Percentiles rank a stretch among this genome's conserved stretches.
Evolutionary conservation across 2,888 invertebrate species (phyloP).

Genomic region (Eupithecia subumbrata): DNA sequence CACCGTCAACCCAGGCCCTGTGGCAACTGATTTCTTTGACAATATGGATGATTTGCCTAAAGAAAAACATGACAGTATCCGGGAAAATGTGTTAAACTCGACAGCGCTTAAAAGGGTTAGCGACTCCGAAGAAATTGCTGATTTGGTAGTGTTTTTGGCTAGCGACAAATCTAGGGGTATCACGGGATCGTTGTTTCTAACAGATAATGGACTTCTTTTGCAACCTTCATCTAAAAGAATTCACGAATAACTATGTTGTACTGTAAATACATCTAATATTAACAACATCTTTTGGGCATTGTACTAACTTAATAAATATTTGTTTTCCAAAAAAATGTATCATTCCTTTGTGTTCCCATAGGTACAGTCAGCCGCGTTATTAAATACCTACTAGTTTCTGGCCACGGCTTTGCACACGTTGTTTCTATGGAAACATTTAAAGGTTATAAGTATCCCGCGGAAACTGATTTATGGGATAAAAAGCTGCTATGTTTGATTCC

Average conservation of each 20-base stretch:
- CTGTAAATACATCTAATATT: too few species aligned
- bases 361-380: too few species aligned
- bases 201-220: background rate
- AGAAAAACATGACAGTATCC: background rate
- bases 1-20: conserved; percentile 94
- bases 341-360: too few species aligned
- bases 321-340: too few species aligned
- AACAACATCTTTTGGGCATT: too few species aligned
- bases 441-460: too few species aligned
- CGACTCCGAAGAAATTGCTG: background rate
- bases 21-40: conserved; percentile 64
- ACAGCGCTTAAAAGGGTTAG: background rate
- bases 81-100: background rate
- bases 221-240: background rate
- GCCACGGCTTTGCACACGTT: too few species aligned
- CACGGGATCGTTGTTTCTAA: background rate
- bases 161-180: background rate
- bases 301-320: too few species aligned
- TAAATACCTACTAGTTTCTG: too few species aligned
- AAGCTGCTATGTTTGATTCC: too few species aligned
- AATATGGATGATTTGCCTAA: conserved; percentile 8
- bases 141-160: background rate
- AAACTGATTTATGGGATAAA: too few species aligned
- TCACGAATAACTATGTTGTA: background rate
- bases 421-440: too few species aligned